Conservation (phyloP, 1,140 invertebrate genomes). For the Thaumatotibia leucotreta region DNA sequence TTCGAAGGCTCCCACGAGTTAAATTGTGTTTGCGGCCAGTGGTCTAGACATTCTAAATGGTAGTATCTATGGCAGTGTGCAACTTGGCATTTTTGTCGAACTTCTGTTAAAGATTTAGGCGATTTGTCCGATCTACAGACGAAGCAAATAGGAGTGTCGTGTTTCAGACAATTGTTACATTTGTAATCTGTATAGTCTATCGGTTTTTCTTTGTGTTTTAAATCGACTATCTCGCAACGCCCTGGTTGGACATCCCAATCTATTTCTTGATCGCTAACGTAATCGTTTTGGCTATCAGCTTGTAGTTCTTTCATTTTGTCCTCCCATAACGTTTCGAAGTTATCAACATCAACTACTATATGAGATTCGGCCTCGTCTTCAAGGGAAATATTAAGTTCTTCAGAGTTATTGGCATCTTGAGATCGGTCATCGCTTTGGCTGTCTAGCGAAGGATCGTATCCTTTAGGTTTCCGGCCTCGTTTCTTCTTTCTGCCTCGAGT, state of each 20-base stretch:
- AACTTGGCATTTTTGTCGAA: conserved; percentile 77
- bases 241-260: conserved; percentile 57
- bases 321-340: conserved; percentile 53
- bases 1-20: conserved; percentile 75
- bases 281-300: conserved; percentile 33
- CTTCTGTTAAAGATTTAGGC: conserved; percentile 35
- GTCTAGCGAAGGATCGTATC: conserved; percentile 26
- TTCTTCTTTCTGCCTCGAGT: conserved; percentile 59
- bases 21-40: conserved; percentile 89
- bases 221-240: conserved; percentile 65
- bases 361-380: conserved; percentile 40
- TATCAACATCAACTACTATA: conserved; percentile 45
- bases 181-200: conserved; percentile 60
- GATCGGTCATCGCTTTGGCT: conserved; percentile 57
- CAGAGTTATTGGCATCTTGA: conserved; percentile 38
- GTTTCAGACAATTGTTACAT: conserved; percentile 69
- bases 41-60: conserved; percentile 84
- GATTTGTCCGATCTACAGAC: conserved; percentile 62
- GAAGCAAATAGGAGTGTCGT: conserved; percentile 68
- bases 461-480: conserved; percentile 43
- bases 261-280: conserved; percentile 50
- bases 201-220: conserved; percentile 40
- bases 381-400: conserved; percentile 45
- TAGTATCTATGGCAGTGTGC: conserved; percentile 83
- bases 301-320: conserved; percentile 65